These are phyloP conservation scores for Glaucomys volans DNA, from an alignment of 2,113 vertebrate species.

Conservation along the genomic window DNA sequence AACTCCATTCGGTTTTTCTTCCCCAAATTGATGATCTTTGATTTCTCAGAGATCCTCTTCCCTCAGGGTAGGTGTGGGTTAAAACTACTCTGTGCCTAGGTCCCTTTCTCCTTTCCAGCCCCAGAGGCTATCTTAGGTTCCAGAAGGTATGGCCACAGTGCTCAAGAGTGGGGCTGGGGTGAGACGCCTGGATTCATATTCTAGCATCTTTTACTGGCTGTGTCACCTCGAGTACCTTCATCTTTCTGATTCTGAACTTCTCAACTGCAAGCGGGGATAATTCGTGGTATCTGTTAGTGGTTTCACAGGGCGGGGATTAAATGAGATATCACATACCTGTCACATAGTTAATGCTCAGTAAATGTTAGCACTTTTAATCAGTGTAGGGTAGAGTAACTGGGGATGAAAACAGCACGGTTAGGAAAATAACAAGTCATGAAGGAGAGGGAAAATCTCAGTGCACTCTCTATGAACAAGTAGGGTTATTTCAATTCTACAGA, in stretches of 20 bases:
- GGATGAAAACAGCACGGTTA: not conserved
- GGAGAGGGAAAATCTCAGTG: constrained; percentile 5
- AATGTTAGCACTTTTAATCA: not conserved
- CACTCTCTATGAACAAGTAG: not conserved
- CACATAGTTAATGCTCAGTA: not conserved
- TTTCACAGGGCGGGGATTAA: not conserved
- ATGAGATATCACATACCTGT: not conserved
- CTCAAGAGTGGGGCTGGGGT: not conserved
- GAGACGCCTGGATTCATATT: too few species aligned
- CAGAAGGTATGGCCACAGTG: not conserved
- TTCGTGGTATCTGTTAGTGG: not conserved
- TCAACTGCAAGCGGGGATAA: not conserved
- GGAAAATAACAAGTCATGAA: not conserved
- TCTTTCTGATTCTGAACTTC: not conserved
- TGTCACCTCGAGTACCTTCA: not conserved
- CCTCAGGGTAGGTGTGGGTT: not conserved
- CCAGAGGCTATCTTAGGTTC: not conserved
- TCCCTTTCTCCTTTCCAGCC: too few species aligned
- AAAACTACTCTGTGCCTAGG: not conserved
- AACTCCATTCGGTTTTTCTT: not conserved
- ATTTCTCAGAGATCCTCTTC: not conserved
- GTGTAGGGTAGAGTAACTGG: not conserved
- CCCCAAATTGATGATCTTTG: not conserved
- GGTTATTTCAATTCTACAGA: not conserved
- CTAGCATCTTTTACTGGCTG: not conserved